Conservation (phyloP, 1,140 invertebrate genomes). For the Drosophila murphyi region DNA sequence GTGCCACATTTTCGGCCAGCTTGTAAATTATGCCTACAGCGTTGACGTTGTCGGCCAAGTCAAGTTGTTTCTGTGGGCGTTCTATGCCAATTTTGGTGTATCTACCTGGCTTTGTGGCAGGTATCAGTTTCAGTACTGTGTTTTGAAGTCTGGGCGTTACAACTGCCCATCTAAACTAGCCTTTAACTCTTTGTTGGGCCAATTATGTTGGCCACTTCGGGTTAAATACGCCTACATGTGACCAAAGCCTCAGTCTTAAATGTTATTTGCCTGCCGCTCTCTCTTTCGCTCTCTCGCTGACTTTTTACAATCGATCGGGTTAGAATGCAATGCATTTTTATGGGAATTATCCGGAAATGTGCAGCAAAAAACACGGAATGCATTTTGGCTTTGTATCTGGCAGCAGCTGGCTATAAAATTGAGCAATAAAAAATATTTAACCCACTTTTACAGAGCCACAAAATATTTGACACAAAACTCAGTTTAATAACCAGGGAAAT, state of each 20-base stretch:
- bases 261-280: conserved; percentile 18
- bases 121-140: conserved; percentile 26
- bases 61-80: conserved; percentile 83
- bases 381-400: neutral
- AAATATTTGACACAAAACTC: neutral
- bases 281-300: conserved; percentile 30
- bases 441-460: neutral
- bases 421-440: conserved; percentile 21
- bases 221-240: conserved; percentile 49
- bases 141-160: conserved; percentile 43
- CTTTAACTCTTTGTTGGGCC: conserved; percentile 76
- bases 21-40: conserved; percentile 73
- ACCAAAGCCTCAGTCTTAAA: neutral
- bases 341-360: conserved; percentile 25
- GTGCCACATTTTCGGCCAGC: conserved; percentile 43
- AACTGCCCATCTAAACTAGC: conserved; percentile 37
- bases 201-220: conserved; percentile 75
- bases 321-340: conserved; percentile 11
- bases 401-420: neutral
- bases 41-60: conserved; percentile 61
- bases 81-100: conserved; percentile 13
- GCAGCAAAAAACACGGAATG: conserved; percentile 15
- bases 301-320: conserved; percentile 54
- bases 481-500: neutral
- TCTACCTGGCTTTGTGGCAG: conserved; percentile 13